phyloP scores from a whole-genome alignment of 2,797 vertebrate genomes.

The Muscicapa comitata region DNA sequence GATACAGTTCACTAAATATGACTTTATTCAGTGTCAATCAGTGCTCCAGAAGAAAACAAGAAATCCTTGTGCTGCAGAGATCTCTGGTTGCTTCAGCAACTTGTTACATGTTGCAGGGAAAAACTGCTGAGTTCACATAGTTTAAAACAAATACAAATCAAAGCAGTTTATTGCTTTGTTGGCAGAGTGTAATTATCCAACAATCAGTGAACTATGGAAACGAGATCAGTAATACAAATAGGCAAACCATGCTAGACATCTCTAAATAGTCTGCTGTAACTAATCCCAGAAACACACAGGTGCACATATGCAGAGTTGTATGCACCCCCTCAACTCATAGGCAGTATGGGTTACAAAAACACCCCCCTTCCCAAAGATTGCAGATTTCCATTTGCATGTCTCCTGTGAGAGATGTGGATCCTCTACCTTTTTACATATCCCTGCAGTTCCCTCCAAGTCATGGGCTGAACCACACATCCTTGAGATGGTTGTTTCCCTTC shows the following conservation, averaged over 20 bases:
- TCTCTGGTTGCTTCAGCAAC: not conserved
- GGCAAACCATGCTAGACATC: not conserved
- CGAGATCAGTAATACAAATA: not conserved
- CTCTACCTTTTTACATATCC: not conserved
- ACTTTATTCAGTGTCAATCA: not conserved
- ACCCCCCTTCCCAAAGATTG: not conserved
- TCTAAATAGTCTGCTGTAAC: not conserved
- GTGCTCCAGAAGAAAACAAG: not conserved
- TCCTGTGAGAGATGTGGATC: not conserved
- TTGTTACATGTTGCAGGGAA: not conserved
- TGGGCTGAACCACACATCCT: not conserved
- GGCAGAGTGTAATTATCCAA: not conserved
- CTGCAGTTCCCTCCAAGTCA: not conserved
- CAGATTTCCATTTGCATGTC: not conserved
- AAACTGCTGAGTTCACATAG: not conserved
- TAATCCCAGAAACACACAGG: not conserved
- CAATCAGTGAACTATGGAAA: not conserved
- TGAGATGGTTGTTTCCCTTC: not conserved
- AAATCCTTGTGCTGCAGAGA: not conserved
- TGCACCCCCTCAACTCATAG: not conserved
- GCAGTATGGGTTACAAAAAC: not conserved
- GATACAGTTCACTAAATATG: not conserved
- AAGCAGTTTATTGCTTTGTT: not conserved
- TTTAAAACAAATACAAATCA: not conserved
- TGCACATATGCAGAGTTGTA: accelerated